These are phyloP conservation scores for Seira ritae DNA, from an alignment of 2,888 invertebrate genomes.

Conservation along the genomic window DNA sequence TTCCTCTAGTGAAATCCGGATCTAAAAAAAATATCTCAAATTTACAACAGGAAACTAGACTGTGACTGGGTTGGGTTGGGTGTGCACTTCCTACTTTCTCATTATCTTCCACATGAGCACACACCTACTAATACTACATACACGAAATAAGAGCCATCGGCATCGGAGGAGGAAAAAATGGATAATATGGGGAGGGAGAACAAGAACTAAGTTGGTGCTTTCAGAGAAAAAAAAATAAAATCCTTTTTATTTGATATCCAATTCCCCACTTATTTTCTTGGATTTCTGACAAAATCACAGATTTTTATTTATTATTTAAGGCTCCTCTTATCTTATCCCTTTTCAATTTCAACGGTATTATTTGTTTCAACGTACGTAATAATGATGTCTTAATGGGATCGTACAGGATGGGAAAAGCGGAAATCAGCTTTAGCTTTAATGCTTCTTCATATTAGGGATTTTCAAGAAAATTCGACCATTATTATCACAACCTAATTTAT, in stretches of 20 bases:
- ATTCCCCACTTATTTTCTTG: not conserved
- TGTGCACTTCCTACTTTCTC: no score
- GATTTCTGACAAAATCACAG: not conserved
- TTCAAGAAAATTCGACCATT: no score
- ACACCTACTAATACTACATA: no score
- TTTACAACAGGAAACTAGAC: no score
- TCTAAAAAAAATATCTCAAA: no score
- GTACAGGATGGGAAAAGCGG: no score
- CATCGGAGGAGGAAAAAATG: not conserved
- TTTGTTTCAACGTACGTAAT: not conserved
- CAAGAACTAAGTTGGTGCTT: not conserved
- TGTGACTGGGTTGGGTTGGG: no score
- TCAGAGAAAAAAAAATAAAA: not conserved
- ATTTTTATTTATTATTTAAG: constrained; percentile 1
- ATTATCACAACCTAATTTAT: no score
- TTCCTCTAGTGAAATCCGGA: not conserved
- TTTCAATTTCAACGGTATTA: not conserved
- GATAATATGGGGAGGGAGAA: not conserved
- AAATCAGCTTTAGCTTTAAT: no score
- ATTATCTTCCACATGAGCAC: no score
- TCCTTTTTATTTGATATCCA: not conserved
- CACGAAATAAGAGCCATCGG: not conserved
- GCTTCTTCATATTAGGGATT: no score
- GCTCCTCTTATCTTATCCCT: not conserved
- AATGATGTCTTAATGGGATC: not conserved